Percentiles rank a stretch among this genome's conserved stretches.
phyloP scores from a whole-genome alignment of 2,113 vertebrate genomes.

The Sphyrna mokarran region DNA sequence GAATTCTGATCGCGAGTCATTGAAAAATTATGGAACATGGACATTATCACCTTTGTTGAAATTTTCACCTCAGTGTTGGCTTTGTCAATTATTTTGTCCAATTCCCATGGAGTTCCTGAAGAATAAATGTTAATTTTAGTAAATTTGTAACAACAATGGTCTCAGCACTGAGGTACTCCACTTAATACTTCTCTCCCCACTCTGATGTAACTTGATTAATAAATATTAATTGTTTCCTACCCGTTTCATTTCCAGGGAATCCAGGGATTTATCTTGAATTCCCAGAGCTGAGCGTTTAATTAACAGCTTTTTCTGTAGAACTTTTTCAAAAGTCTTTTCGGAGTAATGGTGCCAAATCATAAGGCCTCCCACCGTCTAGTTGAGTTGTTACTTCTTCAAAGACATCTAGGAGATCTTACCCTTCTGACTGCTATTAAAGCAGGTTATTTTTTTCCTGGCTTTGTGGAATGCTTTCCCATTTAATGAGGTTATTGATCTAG shows the following conservation, averaged over 20 bases:
- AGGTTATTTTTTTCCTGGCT: not conserved
- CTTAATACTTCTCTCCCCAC: not conserved
- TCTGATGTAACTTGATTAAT: not conserved
- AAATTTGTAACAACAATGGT: not conserved
- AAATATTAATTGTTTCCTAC: not conserved
- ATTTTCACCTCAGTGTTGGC: not conserved
- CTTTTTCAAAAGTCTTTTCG: not conserved
- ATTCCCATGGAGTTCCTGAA: not conserved
- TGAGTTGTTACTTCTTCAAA: not conserved
- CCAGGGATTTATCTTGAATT: not conserved
- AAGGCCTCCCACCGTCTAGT: not conserved
- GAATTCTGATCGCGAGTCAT: no score
- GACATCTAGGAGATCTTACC: not conserved
- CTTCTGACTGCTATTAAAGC: not conserved
- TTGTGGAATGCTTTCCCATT: not conserved
- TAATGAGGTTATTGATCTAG: not conserved
- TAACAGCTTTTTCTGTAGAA: not conserved
- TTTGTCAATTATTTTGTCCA: not conserved
- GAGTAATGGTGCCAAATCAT: not conserved
- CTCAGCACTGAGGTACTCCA: not conserved
- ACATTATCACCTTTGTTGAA: no score
- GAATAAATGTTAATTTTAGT: not conserved
- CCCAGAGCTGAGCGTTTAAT: not conserved
- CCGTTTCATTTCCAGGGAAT: not conserved
- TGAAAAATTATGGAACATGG: no score